Evolutionary conservation across 2,797 vertebrate species (phyloP).

Genomic region (Bovichtus variegatus): DNA sequence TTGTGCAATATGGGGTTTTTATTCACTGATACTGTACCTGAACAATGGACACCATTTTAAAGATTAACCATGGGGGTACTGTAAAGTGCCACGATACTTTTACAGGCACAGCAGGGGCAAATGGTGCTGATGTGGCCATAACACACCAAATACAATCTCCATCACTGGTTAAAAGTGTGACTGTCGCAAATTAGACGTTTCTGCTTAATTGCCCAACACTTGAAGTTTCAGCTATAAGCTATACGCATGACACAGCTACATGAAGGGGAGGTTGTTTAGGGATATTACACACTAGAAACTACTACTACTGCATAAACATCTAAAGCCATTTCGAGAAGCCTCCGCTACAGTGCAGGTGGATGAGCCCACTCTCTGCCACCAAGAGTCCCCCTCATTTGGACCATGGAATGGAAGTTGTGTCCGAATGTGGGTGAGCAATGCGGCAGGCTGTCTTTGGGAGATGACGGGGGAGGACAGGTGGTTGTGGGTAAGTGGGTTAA

Average conservation of each 20-base stretch:
- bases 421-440: slow-evolving; percentile 58
- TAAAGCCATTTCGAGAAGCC: slow-evolving; percentile 37
- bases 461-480: slow-evolving; percentile 53
- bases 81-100: background rate
- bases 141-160: background rate
- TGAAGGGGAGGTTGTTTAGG: slow-evolving; percentile 28
- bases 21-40: background rate
- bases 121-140: background rate
- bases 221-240: slow-evolving; percentile 19
- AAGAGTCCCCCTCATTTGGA: slow-evolving; percentile 57
- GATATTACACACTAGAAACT: slow-evolving; percentile 22
- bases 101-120: slow-evolving; percentile 19
- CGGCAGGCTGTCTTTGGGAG: slow-evolving; percentile 50
- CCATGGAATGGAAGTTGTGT: slow-evolving; percentile 46
- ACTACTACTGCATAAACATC: slow-evolving; percentile 39
- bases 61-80: background rate
- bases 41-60: background rate
- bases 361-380: slow-evolving; percentile 50
- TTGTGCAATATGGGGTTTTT: background rate
- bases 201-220: background rate
- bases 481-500: slow-evolving; percentile 69
- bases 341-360: slow-evolving; percentile 42
- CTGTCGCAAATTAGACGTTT: background rate
- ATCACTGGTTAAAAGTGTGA: background rate
- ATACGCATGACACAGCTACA: slow-evolving; percentile 20